Percentiles rank a stretch among this genome's conserved stretches.
phyloP scores from a whole-genome alignment of 2,888 invertebrate genomes.

The Caenorhabditis doughertyi region DNA sequence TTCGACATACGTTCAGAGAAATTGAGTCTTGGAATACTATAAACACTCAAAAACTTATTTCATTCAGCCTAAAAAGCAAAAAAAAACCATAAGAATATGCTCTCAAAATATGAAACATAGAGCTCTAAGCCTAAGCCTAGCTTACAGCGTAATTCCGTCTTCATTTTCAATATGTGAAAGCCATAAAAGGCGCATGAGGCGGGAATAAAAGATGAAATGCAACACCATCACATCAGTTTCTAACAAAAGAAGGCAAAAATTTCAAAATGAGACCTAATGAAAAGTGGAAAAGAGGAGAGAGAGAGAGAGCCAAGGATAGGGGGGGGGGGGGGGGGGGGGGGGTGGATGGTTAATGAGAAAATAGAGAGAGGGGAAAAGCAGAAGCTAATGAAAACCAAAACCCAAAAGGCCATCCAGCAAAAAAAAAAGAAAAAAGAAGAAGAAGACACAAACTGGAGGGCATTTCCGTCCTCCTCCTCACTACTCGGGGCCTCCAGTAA shows the following conservation, averaged over 20 bases:
- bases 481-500: too few species aligned
- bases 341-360: constrained; percentile 48
- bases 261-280: constrained; percentile 36
- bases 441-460: constrained; percentile 58
- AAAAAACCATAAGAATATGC: too few species aligned
- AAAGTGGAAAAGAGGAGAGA: constrained; percentile 26
- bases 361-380: constrained; percentile 29
- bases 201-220: not conserved
- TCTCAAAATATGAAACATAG: too few species aligned
- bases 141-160: not conserved
- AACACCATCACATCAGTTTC: too few species aligned
- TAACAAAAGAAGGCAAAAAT: not conserved
- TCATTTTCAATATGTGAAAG: not conserved
- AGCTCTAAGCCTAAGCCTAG: too few species aligned
- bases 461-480: constrained; percentile 49
- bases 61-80: too few species aligned
- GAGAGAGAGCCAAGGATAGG: too few species aligned
- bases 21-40: too few species aligned
- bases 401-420: constrained; percentile 45
- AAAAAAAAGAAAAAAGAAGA: constrained; percentile 10
- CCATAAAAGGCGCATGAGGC: not conserved
- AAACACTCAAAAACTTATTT: too few species aligned
- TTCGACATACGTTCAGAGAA: too few species aligned
- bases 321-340: not conserved
- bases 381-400: constrained; percentile 61